phyloP scores from a whole-genome alignment of 2,797 vertebrate genomes.

The Siniperca scherzeri region DNA sequence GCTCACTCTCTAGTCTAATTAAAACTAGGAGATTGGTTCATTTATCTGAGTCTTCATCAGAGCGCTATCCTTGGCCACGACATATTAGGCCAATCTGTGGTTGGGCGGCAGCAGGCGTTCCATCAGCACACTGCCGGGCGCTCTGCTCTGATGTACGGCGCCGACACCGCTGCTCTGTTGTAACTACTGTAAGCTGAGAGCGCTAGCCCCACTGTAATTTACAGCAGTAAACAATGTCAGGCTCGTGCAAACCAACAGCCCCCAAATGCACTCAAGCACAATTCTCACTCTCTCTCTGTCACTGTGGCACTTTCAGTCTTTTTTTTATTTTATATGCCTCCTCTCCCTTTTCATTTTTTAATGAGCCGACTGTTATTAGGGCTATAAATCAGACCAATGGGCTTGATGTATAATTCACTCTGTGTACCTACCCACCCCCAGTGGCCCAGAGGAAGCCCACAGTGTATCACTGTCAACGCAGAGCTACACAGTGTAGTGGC shows the following conservation, averaged over 20 bases:
- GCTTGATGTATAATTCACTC: conserved; percentile 99
- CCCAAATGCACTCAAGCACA: conserved; percentile 73
- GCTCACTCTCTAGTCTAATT: conserved; percentile 79
- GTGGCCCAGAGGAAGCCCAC: conserved; percentile 96
- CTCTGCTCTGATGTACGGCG: conserved; percentile 92
- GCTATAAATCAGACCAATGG: conserved; percentile 99
- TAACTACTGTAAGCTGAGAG: conserved; percentile 90
- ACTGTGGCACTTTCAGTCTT: conserved; percentile 80
- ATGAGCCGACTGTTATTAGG: conserved; percentile 99
- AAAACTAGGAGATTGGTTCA: conserved; percentile 83
- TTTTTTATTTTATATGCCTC: conserved; percentile 86
- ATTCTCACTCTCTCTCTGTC: conserved; percentile 73
- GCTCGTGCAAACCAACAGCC: conserved; percentile 70
- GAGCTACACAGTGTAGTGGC: conserved; percentile 71
- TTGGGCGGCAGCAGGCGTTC: conserved; percentile 72
- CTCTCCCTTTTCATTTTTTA: conserved; percentile 92
- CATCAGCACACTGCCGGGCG: conserved; percentile 89
- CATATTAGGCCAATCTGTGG: conserved; percentile 95
- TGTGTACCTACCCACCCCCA: conserved; percentile 97
- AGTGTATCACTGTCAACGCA: conserved; percentile 97
- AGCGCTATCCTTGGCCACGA: conserved; percentile 88
- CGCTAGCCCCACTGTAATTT: conserved; percentile 93
- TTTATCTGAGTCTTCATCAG: conserved; percentile 91
- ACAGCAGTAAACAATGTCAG: conserved; percentile 96
- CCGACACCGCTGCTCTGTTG: conserved; percentile 92